Conservation (phyloP, 2,113 vertebrate species). For the Datnioides undecimradiatus region DNA sequence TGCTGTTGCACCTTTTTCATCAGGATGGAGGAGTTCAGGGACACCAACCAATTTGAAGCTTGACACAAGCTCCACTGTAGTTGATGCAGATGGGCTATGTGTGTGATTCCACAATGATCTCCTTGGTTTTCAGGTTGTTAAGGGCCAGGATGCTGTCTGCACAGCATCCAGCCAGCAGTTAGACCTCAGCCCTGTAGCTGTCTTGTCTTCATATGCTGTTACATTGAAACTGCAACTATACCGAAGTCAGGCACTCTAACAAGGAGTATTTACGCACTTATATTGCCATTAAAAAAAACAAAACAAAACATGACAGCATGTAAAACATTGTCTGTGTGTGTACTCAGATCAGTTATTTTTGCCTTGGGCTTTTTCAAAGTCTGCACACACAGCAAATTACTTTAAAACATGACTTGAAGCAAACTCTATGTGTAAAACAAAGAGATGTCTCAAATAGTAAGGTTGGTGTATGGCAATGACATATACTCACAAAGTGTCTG, state of each 20-base stretch:
- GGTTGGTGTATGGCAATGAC: background rate
- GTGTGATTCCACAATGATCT: too few relatives aligned
- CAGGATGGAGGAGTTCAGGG: too few relatives aligned
- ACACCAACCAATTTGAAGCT: too few relatives aligned
- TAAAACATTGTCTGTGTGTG: background rate
- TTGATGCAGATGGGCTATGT: too few relatives aligned
- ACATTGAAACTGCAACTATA: background rate
- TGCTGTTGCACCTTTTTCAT: too few relatives aligned
- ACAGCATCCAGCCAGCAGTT: too few relatives aligned
- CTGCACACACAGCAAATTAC: background rate
- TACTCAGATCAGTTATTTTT: background rate
- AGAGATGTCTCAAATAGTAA: background rate
- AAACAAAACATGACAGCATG: background rate
- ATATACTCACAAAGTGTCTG: background rate
- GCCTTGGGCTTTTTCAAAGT: constrained; percentile 10
- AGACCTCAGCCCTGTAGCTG: too few relatives aligned
- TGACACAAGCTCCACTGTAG: too few relatives aligned
- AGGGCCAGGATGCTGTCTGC: too few relatives aligned
- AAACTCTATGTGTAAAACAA: background rate
- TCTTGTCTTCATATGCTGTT: too few relatives aligned
- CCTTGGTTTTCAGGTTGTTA: too few relatives aligned
- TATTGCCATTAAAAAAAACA: background rate
- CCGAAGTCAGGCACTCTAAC: background rate
- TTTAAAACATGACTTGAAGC: constrained; percentile 8
- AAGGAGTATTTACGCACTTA: background rate